These are phyloP conservation scores for Corydoras maculifer DNA, from an alignment of 2,113 vertebrate genomes.

Conservation along the genomic window DNA sequence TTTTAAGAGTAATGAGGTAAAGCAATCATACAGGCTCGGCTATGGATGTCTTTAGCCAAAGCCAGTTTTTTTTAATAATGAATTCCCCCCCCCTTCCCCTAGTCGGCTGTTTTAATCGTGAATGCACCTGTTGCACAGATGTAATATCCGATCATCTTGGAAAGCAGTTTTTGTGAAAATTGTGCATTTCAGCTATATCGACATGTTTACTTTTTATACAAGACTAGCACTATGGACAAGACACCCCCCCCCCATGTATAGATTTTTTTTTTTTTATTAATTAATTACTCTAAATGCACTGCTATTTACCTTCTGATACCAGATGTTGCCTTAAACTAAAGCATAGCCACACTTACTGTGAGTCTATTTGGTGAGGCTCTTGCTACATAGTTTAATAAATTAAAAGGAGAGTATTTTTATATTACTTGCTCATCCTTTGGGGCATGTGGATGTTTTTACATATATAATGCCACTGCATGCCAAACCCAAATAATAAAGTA, in stretches of 20 bases:
- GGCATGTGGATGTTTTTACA: slow-evolving; percentile 13
- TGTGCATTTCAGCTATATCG: slow-evolving; percentile 4
- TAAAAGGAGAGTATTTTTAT: slow-evolving; percentile 13
- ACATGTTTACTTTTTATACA: slow-evolving; percentile 7
- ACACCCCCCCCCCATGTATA: background rate
- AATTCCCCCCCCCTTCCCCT: background rate
- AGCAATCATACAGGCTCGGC: background rate
- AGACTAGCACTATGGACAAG: slow-evolving; percentile 29
- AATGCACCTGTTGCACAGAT: slow-evolving; percentile 26
- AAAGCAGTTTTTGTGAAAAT: slow-evolving; percentile 1
- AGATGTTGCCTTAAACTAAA: slow-evolving; percentile 26
- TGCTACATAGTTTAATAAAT: slow-evolving; percentile 11
- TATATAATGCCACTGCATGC: slow-evolving; percentile 13
- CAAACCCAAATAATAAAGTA: slow-evolving; percentile 9
- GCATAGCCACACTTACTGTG: background rate
- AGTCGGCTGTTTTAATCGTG: background rate
- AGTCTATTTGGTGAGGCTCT: slow-evolving; percentile 5
- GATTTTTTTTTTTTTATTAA: background rate
- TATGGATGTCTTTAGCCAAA: background rate
- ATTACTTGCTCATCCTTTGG: slow-evolving; percentile 19
- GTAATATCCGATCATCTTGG: slow-evolving; percentile 5
- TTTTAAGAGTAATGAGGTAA: background rate
- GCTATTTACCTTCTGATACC: slow-evolving; percentile 26
- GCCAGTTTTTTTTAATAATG: slow-evolving; percentile 4
- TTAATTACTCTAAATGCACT: slow-evolving; percentile 34